phyloP scores from a whole-genome alignment of 2,888 invertebrate genomes.

The Scrobipalpa costella region DNA sequence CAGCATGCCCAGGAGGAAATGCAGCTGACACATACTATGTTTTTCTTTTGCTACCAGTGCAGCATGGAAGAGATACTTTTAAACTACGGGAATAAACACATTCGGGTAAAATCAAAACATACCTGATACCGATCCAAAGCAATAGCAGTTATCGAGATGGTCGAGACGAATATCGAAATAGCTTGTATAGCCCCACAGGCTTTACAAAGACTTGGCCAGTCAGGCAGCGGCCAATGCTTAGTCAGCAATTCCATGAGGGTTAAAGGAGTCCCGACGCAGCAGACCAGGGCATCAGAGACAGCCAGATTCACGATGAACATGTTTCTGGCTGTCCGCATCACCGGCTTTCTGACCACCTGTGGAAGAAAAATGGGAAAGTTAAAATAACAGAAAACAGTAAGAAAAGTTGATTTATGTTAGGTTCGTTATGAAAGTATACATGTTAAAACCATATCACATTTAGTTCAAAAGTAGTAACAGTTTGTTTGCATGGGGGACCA shows the following conservation, averaged over 20 bases:
- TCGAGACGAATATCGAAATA: conserved; percentile 88
- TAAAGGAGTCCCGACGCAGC: conserved; percentile 1
- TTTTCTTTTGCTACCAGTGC: no score
- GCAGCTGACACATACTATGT: no score
- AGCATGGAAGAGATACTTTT: no score
- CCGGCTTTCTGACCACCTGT: conserved; percentile 89
- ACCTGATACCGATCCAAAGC: conserved; percentile 92
- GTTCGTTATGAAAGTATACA: no score
- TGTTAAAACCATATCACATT: no score
- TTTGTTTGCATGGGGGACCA: no score
- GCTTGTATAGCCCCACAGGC: conserved; percentile 93
- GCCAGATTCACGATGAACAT: conserved; percentile 86
- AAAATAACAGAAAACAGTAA: background rate
- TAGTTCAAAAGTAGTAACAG: no score
- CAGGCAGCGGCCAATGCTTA: conserved; percentile 93
- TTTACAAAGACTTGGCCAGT: conserved; percentile 89
- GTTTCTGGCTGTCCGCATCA: conserved; percentile 95
- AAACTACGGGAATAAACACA: no score
- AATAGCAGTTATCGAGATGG: conserved; percentile 83
- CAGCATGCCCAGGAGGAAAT: no score
- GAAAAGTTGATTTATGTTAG: background rate
- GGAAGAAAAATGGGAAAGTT: conserved; percentile 38
- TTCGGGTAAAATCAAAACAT: no score
- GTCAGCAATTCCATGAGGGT: conserved; percentile 84
- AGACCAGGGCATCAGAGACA: conserved; percentile 24